Evolutionary conservation across 1,140 invertebrate genomes (phyloP).

Genomic region (Euura lappo): DNA sequence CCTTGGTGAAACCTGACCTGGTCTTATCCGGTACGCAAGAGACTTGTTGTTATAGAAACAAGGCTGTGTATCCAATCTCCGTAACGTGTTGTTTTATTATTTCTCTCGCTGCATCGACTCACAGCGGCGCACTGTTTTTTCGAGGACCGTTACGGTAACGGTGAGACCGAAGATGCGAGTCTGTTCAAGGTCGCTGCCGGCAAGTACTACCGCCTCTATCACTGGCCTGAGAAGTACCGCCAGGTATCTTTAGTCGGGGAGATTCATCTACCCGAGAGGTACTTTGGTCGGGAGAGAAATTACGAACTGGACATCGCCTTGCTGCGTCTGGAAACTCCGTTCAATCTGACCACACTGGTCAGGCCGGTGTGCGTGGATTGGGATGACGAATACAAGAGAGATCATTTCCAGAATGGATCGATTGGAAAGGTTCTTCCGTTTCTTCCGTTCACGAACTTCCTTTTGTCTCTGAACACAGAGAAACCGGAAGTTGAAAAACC

Average conservation of each 20-base stretch:
- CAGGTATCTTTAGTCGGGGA: conserved; percentile 47
- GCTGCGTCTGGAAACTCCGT: conserved; percentile 41
- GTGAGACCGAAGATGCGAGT: conserved; percentile 21
- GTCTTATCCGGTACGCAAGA: conserved; percentile 43
- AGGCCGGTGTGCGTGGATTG: conserved; percentile 58
- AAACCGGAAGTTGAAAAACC: no score
- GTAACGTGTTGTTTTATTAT: no score
- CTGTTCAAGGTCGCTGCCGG: conserved; percentile 51
- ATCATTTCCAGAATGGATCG: conserved; percentile 43
- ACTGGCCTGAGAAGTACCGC: conserved; percentile 37
- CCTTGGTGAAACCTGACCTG: conserved; percentile 49
- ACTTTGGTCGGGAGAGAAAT: conserved; percentile 41
- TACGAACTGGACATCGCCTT: conserved; percentile 48
- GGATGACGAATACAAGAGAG: conserved; percentile 44
- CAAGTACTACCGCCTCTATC: conserved; percentile 50
- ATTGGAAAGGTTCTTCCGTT: conserved; percentile 25
- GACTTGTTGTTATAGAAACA: conserved; percentile 17
- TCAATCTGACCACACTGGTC: conserved; percentile 46
- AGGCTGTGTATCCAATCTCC: no score
- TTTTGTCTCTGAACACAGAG: no score
- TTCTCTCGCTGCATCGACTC: background rate
- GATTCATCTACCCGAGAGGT: conserved; percentile 24
- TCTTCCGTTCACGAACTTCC: background rate
- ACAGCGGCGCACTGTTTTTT: conserved; percentile 61
- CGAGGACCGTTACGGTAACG: conserved; percentile 36